Evolutionary conservation across 1,140 invertebrate species (phyloP).

Genomic region (Solenopsis invicta): DNA sequence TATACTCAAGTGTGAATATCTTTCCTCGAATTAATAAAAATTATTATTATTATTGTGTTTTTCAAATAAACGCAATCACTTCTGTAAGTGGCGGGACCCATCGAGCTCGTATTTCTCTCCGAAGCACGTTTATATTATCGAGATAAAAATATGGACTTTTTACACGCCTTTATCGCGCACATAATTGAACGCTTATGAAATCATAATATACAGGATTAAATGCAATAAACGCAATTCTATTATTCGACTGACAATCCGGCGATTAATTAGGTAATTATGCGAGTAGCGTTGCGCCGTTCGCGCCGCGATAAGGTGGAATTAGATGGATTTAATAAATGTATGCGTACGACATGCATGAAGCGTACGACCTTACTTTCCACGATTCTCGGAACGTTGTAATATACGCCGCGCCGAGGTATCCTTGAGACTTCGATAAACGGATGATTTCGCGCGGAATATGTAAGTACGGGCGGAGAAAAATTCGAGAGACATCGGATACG

Average conservation of each 20-base stretch:
- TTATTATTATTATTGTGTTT: no score
- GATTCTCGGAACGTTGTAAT: slow-evolving; percentile 55
- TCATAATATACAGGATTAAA: background rate
- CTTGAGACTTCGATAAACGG: slow-evolving; percentile 61
- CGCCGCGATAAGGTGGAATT: slow-evolving; percentile 51
- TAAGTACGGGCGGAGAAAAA: slow-evolving; percentile 53
- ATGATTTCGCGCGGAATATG: slow-evolving; percentile 62
- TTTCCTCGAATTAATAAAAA: background rate
- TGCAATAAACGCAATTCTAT: slow-evolving; percentile 37
- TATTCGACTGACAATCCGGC: slow-evolving; percentile 40
- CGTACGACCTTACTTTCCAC: slow-evolving; percentile 63
- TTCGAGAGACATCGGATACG: slow-evolving; percentile 24
- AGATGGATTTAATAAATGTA: slow-evolving; percentile 57
- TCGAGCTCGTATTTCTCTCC: background rate
- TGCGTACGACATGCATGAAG: slow-evolving; percentile 37
- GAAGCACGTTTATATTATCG: background rate
- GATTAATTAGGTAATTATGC: slow-evolving; percentile 59
- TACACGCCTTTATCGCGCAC: background rate
- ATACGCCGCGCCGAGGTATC: background rate
- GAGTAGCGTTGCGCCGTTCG: slow-evolving; percentile 35
- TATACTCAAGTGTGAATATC: background rate
- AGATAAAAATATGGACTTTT: background rate
- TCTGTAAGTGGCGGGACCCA: background rate
- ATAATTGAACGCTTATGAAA: background rate
- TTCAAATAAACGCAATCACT: background rate